phyloP scores from a whole-genome alignment of 2,797 vertebrate species.

The Cuculus canorus region DNA sequence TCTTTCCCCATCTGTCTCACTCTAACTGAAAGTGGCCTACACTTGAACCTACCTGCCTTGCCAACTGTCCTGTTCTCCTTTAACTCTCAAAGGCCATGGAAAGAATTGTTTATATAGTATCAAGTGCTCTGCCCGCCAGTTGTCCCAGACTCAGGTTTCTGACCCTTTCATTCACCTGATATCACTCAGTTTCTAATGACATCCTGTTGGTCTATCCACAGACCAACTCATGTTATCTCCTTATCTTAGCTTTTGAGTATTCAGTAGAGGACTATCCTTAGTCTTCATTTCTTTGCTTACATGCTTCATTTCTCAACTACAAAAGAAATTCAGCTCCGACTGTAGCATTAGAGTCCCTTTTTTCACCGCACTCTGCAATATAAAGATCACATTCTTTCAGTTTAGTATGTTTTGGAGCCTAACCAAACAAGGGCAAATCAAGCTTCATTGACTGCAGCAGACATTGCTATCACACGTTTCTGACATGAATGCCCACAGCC shows the following conservation, averaged over 20 bases:
- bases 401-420: neutral
- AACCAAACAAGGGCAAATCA: neutral
- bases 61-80: neutral
- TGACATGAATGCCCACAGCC: neutral
- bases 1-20: neutral
- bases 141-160: neutral
- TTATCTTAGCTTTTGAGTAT: neutral
- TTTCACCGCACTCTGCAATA: neutral
- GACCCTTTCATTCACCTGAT: neutral
- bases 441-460: neutral
- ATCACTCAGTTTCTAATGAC: neutral
- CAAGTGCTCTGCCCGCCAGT: neutral
- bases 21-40: rapidly evolving
- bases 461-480: neutral
- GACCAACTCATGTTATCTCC: neutral
- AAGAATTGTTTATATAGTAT: neutral
- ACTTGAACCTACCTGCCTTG: neutral
- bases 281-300: neutral
- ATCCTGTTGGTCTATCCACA: rapidly evolving
- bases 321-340: neutral
- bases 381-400: neutral
- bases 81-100: neutral
- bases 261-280: neutral
- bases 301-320: neutral
- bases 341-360: neutral